Evolutionary conservation across 2,113 vertebrate genomes (phyloP).

Genomic region (Xiphorhynchus elegans): DNA sequence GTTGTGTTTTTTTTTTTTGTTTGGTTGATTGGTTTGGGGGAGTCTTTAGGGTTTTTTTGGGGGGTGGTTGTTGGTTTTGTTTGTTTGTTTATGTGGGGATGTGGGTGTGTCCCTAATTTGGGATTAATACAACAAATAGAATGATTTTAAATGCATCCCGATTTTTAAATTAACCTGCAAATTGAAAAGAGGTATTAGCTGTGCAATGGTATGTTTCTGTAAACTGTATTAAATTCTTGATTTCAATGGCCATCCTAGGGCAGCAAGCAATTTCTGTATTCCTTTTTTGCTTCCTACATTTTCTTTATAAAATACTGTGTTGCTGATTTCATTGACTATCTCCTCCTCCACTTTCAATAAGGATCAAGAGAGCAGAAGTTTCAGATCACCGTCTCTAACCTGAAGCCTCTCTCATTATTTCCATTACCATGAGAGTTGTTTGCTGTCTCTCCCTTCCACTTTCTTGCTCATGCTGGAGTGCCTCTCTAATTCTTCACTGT

Average conservation of each 20-base stretch:
- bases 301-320: background rate
- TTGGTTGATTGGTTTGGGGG: no score
- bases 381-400: background rate
- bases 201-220: background rate
- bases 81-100: rapidly evolving
- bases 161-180: background rate
- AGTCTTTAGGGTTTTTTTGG: background rate
- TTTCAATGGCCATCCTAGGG: background rate
- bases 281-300: background rate
- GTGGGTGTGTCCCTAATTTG: rapidly evolving
- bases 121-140: background rate
- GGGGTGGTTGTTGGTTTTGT: no score
- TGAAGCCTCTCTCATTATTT: background rate
- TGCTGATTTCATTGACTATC: background rate
- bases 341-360: background rate
- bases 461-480: background rate
- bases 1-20: no score
- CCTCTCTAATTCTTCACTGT: background rate
- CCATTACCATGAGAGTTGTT: background rate
- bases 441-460: background rate
- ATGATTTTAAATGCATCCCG: background rate
- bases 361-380: background rate
- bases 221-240: background rate
- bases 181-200: background rate
- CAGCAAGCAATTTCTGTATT: background rate